Percentiles rank a stretch among this genome's conserved stretches.
Conservation (phyloP, 2,113 vertebrate species). For the Burhinus oedicnemus region DNA sequence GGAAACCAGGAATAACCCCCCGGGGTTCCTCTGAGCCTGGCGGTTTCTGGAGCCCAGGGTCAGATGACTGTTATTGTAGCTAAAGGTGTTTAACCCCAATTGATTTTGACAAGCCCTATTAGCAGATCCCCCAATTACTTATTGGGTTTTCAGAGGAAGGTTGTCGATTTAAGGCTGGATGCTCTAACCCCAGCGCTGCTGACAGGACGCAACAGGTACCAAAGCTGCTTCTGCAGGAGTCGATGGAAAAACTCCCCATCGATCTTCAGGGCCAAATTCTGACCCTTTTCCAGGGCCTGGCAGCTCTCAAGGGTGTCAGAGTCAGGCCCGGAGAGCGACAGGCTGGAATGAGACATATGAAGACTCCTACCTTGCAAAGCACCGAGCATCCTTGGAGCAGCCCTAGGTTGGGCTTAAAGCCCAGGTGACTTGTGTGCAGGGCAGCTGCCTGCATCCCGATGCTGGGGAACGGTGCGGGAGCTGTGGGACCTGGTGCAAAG, state of each 20-base stretch:
- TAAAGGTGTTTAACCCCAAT: conserved; percentile 60
- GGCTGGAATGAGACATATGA: background rate
- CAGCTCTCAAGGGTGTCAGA: background rate
- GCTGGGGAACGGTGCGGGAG: accelerated
- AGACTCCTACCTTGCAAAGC: background rate
- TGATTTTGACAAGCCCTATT: conserved; percentile 67
- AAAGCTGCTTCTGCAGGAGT: background rate
- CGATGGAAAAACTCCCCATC: background rate
- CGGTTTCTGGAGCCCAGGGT: conserved; percentile 21
- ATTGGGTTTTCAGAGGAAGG: background rate
- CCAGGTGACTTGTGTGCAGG: too few relatives aligned
- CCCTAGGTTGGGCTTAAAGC: background rate
- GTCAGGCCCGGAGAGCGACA: accelerated
- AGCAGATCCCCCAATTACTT: conserved; percentile 50
- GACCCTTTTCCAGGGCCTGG: background rate
- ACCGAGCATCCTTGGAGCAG: background rate
- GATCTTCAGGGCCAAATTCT: background rate
- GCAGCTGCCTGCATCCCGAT: background rate
- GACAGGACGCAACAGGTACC: background rate
- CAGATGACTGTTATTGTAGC: conserved; percentile 58
- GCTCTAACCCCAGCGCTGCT: background rate
- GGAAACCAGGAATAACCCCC: conserved; percentile 46
- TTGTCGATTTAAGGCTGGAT: conserved; percentile 14
- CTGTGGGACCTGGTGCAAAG: background rate
- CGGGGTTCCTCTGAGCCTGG: conserved; percentile 37